A percentile compares a stretch with the other conserved stretches of the same genome.
These are phyloP conservation scores for Accipiter cooperii DNA, from an alignment of 2,113 vertebrate genomes.

Conservation along the genomic window DNA sequence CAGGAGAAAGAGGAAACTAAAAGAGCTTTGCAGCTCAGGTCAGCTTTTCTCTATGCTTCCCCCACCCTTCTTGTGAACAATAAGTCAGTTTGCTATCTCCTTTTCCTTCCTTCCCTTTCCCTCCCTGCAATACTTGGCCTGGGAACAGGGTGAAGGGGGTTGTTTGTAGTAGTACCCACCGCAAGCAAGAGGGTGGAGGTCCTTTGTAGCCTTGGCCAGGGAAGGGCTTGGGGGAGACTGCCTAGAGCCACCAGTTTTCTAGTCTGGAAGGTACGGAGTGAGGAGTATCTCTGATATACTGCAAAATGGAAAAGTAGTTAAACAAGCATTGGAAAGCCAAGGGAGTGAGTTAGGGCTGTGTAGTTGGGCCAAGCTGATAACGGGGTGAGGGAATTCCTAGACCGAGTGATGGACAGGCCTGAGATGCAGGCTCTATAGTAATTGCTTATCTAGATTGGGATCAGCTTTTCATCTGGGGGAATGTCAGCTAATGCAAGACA, in stretches of 20 bases:
- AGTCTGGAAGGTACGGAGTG: neutral
- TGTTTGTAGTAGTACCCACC: neutral
- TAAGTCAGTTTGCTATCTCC: constrained; percentile 3
- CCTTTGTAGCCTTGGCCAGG: neutral
- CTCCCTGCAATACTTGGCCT: neutral
- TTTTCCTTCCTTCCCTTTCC: constrained; percentile 28
- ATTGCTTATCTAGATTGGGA: neutral
- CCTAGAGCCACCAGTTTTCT: neutral
- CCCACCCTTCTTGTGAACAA: neutral
- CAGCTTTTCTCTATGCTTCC: neutral
- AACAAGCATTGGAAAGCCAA: neutral
- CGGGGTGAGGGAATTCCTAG: neutral
- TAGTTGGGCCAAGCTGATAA: neutral
- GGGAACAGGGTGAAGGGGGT: neutral
- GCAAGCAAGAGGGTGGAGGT: neutral
- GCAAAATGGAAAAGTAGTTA: neutral
- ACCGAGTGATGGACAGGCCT: neutral
- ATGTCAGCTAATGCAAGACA: neutral
- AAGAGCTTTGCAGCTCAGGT: neutral
- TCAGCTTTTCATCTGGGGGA: neutral
- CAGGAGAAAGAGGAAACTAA: neutral
- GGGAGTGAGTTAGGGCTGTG: neutral
- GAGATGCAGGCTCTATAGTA: neutral
- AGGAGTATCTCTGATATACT: neutral
- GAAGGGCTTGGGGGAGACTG: neutral